Evolutionary conservation across 2,888 invertebrate species (phyloP), one percentile per base, ranked within the genome.

Genomic region (Cephus sareptanus): DNA sequence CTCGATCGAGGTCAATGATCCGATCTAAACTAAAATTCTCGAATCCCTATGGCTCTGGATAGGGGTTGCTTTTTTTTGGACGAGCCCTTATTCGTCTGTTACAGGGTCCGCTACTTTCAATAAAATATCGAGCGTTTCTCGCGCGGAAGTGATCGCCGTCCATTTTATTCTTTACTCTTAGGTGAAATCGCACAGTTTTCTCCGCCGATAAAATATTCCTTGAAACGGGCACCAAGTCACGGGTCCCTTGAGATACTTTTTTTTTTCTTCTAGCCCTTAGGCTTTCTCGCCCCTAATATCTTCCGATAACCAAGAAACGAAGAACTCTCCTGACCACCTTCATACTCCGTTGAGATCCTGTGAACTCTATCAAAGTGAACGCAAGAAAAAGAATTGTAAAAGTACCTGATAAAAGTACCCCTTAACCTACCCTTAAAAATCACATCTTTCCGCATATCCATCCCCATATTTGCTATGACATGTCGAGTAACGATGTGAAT

Each of bases 121-220:
- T 71, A 34, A 71, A 71, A 71, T 71, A 71, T 31, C 71, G 71
- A 71, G 13, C 31, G 71, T 31, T 71, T 71, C 71, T 34, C 33
- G 13, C 71, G 31, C 71, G 71, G 71, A 71, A 31, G 31, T 34
- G 71, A 71, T 71, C 31, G 31, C 33, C 71, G 31, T 71, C 9
- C 71, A 31, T 71, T 71, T 34, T 56, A 9, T 56, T 56, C 56
- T 9, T 56, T 56, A 2, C 23, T 56, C 9, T 56, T 23, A 15
- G 23, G 56, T 56, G 23, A 56, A 9, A 23, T 56, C 56, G 56
- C 56, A 56, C 56, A 9, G 6, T 23, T 56, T 56, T 23, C 56
- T 56, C 9, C 56, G 56, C 9, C 56, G 23, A 56, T 56, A 56
- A 56, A 56, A 56, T 56, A 56, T 56, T 56, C 9, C 56, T 56